phyloP scores from a whole-genome alignment of 2,113 vertebrate species.

The Cochlearius cochlearius region DNA sequence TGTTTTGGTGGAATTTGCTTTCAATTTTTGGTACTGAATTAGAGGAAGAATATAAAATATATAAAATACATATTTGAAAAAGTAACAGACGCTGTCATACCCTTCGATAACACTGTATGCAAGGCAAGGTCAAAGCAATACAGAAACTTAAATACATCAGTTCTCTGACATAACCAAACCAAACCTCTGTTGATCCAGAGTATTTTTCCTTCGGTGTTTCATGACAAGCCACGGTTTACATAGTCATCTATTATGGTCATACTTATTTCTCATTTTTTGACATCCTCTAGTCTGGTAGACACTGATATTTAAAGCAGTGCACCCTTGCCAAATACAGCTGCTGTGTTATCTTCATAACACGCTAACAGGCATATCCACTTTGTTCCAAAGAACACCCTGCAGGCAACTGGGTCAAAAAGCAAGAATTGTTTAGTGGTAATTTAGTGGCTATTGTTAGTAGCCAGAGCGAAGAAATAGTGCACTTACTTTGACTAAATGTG shows the following conservation, averaged over 20 bases:
- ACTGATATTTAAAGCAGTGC: constrained; percentile 11
- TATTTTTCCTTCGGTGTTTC: neutral
- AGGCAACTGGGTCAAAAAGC: neutral
- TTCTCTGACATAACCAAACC: constrained; percentile 12
- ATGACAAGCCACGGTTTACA: constrained; percentile 31
- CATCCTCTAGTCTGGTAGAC: constrained; percentile 1
- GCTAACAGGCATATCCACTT: neutral
- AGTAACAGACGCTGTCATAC: neutral
- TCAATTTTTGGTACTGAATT: neutral
- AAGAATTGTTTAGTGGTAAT: neutral
- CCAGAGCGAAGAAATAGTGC: neutral
- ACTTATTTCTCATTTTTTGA: constrained; percentile 14
- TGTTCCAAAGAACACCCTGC: neutral
- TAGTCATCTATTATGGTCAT: neutral
- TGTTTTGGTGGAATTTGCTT: neutral
- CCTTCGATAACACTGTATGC: neutral
- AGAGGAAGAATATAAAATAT: neutral
- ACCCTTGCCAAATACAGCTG: constrained; percentile 30
- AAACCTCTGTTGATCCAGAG: neutral
- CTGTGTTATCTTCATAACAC: constrained; percentile 14
- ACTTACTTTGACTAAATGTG: neutral
- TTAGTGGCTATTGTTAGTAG: neutral
- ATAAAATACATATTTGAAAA: neutral
- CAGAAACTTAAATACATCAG: neutral
- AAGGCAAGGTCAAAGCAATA: constrained; percentile 11